phyloP scores from a whole-genome alignment of 2,113 vertebrate genomes.

The Tympanuchus pallidicinctus region DNA sequence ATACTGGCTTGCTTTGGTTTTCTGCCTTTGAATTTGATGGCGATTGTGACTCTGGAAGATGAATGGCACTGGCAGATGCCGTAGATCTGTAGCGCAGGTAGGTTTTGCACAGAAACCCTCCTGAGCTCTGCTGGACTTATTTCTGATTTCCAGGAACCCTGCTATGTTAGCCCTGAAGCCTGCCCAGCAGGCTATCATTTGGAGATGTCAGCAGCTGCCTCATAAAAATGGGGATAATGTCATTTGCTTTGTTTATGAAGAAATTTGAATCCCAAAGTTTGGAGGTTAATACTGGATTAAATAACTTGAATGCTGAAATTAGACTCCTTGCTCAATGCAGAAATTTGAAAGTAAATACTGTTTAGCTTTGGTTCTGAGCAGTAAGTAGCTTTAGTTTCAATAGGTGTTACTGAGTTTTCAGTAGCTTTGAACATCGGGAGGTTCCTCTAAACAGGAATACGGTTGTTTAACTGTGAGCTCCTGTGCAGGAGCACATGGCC shows the following conservation, averaged over 20 bases:
- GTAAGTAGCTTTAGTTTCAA: background rate
- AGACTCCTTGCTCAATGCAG: background rate
- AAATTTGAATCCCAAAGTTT: background rate
- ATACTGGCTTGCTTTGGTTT: background rate
- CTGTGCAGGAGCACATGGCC: background rate
- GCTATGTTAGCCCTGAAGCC: background rate
- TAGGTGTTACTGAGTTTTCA: background rate
- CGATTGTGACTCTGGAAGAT: background rate
- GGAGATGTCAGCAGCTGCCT: background rate
- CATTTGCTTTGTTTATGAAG: background rate
- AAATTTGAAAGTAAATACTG: background rate
- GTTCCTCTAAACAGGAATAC: background rate
- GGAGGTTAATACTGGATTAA: background rate
- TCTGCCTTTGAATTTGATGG: background rate
- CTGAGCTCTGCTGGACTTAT: background rate
- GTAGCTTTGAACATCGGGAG: background rate
- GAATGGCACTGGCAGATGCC: background rate
- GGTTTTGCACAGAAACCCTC: background rate
- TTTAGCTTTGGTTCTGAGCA: background rate
- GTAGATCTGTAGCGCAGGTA: background rate
- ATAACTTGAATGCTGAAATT: background rate
- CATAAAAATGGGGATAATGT: background rate
- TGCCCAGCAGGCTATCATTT: accelerated
- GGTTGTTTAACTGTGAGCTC: background rate
- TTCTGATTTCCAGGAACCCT: background rate